A percentile compares a stretch with the other conserved stretches of the same genome.
These are phyloP conservation scores for Schizopygopsis malacanthus DNA, from an alignment of 2,797 vertebrate species.

Conservation along the genomic window DNA sequence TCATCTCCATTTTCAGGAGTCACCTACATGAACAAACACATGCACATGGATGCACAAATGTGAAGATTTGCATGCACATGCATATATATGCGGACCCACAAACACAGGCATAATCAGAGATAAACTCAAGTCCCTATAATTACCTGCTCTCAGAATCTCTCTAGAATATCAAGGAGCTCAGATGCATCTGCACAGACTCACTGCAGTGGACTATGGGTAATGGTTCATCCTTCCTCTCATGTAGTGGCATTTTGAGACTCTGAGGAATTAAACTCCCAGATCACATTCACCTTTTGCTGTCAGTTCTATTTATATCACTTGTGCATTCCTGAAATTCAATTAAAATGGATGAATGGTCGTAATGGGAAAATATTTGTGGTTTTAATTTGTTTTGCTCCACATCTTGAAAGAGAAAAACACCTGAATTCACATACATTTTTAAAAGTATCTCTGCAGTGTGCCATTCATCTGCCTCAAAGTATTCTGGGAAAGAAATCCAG, in stretches of 20 bases:
- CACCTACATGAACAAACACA: slow-evolving; percentile 15
- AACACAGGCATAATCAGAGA: slow-evolving; percentile 15
- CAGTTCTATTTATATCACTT: background rate
- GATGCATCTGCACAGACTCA: background rate
- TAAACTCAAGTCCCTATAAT: slow-evolving; percentile 6
- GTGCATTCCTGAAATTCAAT: slow-evolving; percentile 18
- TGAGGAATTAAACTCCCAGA: slow-evolving; percentile 24
- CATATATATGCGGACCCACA: background rate
- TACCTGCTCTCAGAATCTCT: background rate
- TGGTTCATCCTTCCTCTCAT: background rate
- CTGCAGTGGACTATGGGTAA: slow-evolving; percentile 2
- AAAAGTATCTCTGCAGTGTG: slow-evolving; percentile 15
- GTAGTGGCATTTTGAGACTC: slow-evolving; percentile 29
- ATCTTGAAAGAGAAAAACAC: background rate
- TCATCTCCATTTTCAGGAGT: background rate
- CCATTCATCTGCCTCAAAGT: slow-evolving; percentile 15
- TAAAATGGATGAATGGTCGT: slow-evolving; percentile 19
- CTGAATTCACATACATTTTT: slow-evolving; percentile 7
- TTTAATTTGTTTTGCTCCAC: background rate
- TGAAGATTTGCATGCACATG: background rate
- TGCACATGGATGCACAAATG: background rate
- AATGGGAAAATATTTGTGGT: slow-evolving; percentile 15
- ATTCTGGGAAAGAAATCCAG: slow-evolving; percentile 21
- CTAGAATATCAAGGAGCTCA: slow-evolving; percentile 10
- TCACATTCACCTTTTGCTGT: slow-evolving; percentile 19